These are phyloP conservation scores for Dryomyza anilis DNA, from an alignment of 2,888 invertebrate species.

Conservation along the genomic window DNA sequence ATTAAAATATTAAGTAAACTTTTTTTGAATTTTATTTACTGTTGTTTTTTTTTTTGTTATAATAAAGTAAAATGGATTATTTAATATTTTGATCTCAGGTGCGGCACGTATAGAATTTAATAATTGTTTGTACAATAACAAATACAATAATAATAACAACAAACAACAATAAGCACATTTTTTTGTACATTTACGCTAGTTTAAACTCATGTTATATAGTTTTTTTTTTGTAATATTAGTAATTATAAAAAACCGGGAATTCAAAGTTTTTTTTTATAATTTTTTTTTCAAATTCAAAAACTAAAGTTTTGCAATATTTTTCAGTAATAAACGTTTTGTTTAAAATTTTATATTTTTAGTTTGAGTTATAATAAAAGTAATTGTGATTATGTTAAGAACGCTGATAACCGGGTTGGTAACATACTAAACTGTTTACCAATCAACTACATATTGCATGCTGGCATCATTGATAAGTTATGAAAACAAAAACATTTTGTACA, in stretches of 20 bases:
- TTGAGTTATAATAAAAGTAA: slow-evolving; percentile 1
- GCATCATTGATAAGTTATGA: slow-evolving; percentile 30
- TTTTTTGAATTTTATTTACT: background rate
- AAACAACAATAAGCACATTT: background rate
- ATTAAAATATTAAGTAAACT: slow-evolving; percentile 29
- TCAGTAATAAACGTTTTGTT: background rate
- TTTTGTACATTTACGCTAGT: background rate
- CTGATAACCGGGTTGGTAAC: background rate
- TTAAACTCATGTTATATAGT: background rate
- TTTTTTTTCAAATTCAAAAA: slow-evolving; percentile 4
- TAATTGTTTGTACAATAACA: background rate
- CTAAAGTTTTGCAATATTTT: no score
- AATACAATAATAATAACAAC: slow-evolving; percentile 3
- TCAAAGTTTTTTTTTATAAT: background rate
- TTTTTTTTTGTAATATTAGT: background rate
- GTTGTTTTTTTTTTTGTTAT: no score
- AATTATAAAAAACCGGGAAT: background rate
- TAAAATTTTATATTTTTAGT: background rate
- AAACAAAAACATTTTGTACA: slow-evolving; percentile 28
- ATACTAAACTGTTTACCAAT: slow-evolving; percentile 1
- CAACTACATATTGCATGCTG: slow-evolving; percentile 25
- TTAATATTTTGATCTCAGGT: slow-evolving; percentile 33
- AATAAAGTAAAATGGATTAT: slow-evolving; percentile 8
- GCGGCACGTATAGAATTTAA: slow-evolving; percentile 22
- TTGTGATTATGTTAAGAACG: slow-evolving; percentile 10